Conservation (phyloP, 1,140 invertebrate genomes). For the Sogatella furcifera region DNA sequence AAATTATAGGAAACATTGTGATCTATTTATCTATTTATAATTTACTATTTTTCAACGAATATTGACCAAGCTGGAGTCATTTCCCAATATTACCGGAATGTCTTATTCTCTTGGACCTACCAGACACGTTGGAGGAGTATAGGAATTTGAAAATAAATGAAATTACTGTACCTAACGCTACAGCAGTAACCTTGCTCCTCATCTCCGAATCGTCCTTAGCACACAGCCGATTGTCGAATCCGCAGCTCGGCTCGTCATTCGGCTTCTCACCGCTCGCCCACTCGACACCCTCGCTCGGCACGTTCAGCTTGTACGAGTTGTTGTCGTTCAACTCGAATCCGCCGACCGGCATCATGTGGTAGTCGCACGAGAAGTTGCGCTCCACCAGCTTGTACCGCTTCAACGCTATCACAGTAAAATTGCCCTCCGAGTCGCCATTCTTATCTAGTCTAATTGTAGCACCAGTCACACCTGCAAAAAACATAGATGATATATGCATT, state of each 20-base stretch:
- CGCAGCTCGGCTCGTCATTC: slow-evolving; percentile 85
- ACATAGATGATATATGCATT: too few species aligned
- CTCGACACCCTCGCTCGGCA: slow-evolving; percentile 49
- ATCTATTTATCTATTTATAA: too few species aligned
- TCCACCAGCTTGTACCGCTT: slow-evolving; percentile 35
- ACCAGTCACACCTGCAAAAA: slow-evolving; percentile 72
- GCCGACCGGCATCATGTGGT: slow-evolving; percentile 67
- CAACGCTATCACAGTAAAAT: slow-evolving; percentile 84
- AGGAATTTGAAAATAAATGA: too few species aligned
- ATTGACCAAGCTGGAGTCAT: too few species aligned
- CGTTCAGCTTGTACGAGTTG: slow-evolving; percentile 53
- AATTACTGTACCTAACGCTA: slow-evolving; percentile 62
- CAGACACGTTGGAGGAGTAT: too few species aligned
- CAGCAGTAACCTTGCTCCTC: slow-evolving; percentile 62
- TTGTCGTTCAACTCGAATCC: slow-evolving; percentile 47
- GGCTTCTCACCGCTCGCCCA: slow-evolving; percentile 77
- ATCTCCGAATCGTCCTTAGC: slow-evolving; percentile 64
- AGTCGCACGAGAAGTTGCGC: slow-evolving; percentile 54
- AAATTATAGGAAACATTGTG: too few species aligned
- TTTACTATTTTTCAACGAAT: too few species aligned
- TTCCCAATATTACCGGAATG: too few species aligned
- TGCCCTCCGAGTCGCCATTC: slow-evolving; percentile 91
- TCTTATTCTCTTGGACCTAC: too few species aligned
- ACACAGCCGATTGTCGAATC: slow-evolving; percentile 76
- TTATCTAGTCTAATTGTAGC: slow-evolving; percentile 81